Base-by-base conservation (phyloP, 2,113 vertebrate species). In the Pungitius pungitius region DNA sequence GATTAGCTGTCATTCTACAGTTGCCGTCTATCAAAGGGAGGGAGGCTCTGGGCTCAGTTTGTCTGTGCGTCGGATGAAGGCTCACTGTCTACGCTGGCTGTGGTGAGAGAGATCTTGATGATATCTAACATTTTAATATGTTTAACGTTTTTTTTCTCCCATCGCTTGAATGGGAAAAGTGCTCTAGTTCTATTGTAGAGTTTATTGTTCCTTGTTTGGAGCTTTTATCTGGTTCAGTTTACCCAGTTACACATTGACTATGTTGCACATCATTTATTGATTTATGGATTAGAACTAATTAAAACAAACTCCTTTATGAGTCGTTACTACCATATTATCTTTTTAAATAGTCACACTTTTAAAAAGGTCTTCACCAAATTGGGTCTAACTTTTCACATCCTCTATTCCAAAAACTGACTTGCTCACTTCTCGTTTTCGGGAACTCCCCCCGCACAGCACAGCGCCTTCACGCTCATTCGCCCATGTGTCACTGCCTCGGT, bases 1-100 rank as follows among this genome's bases (percentile, higher is more conserved):
- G 87, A 90, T 89, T 89, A 90, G 69, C 73, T 76, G 82, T 82
- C 66, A 64, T 83, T 84, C 71, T 88, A 63, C 79, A 85, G 84
- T 78, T 77, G 73, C 22, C 2, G 64, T 73, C 69, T 27, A 8
- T 20, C 39, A 39, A 82, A 69, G 65, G 60, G 73, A 56, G 81
- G 75, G 72, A 73, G 67, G 58, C 78, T 88, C 79, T 78, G 78
- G 43, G 81, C 57, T 88, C 81, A 84, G 60, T 87, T 76, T 74
- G 42, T 77, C 70, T 59, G 56, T 75, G 70, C 60, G 43, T 39
- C 24, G 40, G 84, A 81, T 75, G 73, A 69, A 69, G 68, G 59
- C 51, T 14, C 59, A 8, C 65, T 43, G 78, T 75, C 63, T 35
- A 35, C 33, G 7, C 33, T 35, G 62, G 60, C 87, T 14, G 67